These are phyloP conservation scores for Ypsolopha scabrella DNA, from an alignment of 2,888 invertebrate genomes.

Conservation along the genomic window DNA sequence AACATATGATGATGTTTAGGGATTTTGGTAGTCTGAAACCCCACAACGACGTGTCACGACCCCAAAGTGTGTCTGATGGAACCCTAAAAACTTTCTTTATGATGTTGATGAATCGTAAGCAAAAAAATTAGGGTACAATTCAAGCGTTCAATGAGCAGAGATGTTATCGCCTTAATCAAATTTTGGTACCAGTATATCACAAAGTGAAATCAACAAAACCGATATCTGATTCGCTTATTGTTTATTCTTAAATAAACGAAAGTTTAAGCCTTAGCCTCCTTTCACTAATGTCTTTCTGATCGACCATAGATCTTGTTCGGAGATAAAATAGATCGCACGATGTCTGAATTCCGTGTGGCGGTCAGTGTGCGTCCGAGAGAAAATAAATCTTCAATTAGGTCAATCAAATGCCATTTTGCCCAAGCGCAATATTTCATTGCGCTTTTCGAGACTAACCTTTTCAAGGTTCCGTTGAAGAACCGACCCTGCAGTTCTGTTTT, in stretches of 20 bases:
- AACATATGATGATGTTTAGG: too few species aligned
- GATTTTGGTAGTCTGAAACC: too few species aligned
- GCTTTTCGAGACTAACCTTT: not conserved
- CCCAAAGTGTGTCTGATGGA: too few species aligned
- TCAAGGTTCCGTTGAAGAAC: too few species aligned
- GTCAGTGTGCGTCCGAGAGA: constrained; percentile 50
- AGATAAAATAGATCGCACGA: constrained; percentile 64
- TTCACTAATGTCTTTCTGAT: constrained; percentile 63
- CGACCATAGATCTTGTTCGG: constrained; percentile 51
- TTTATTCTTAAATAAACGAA: constrained; percentile 60
- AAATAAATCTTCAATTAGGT: constrained; percentile 67
- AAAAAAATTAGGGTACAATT: too few species aligned
- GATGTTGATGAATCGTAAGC: too few species aligned
- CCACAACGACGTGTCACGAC: too few species aligned
- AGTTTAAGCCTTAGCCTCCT: constrained; percentile 54
- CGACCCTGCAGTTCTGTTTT: too few species aligned
- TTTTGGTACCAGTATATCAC: constrained; percentile 1
- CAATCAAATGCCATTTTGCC: constrained; percentile 56
- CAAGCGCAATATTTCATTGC: not conserved
- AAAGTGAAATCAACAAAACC: constrained; percentile 43
- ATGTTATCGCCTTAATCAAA: constrained; percentile 1
- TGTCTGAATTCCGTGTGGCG: constrained; percentile 46
- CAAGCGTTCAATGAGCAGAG: not conserved
- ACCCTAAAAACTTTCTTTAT: too few species aligned
- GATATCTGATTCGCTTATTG: constrained; percentile 59